Base-by-base conservation (phyloP, 2,888 invertebrate genomes). In the Phragmatobia fuliginosa region DNA sequence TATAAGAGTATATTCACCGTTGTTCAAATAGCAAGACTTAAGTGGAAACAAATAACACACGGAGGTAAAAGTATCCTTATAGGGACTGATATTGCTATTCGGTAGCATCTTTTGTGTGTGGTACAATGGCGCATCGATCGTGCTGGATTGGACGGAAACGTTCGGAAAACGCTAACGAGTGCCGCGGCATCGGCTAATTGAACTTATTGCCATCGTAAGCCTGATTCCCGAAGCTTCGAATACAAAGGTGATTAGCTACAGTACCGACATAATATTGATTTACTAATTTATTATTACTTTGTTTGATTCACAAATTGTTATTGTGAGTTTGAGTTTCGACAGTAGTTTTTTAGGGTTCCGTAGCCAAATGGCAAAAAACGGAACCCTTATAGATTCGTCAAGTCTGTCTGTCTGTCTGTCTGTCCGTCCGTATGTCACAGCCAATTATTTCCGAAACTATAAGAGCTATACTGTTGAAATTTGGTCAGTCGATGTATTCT, bases 81-180 rank as follows among this genome's bases (percentile, higher is more conserved):
- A 93, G 84, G 91, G 92, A 80, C 84, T 85, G 85, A 83, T 85
- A 90, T 90, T 91, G 88, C 90, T 89, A 90, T 90, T 88, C 90
- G 88, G 90, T 87, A 86, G 90, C 88, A 90, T 91, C 91, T 92
- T 93, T 92, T 92, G 92, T 92, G 85, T 86, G 85, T 87, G 88
- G 87, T 87, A 93, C 93, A 94, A 94, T 93, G 87, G 92, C 84
- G 88, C 92, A 92, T 93, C 91, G 90, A 92, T 92, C 91, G 90
- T 89, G 84, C 85, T 81, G 86, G 88, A 89, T 89, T 88, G 86
- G 83, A 84, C 89, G 88, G 88, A 91, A 91, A 90, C 84, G 85
- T 85, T 88, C 86, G 83, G 81, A 86, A 81, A 90, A 89, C 90
- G 87, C 87, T 92, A 92, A 92, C 92, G 91, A 92, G 87, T 86